Conservation (phyloP, 2,797 vertebrate genomes). For the Delichon dasypus region DNA sequence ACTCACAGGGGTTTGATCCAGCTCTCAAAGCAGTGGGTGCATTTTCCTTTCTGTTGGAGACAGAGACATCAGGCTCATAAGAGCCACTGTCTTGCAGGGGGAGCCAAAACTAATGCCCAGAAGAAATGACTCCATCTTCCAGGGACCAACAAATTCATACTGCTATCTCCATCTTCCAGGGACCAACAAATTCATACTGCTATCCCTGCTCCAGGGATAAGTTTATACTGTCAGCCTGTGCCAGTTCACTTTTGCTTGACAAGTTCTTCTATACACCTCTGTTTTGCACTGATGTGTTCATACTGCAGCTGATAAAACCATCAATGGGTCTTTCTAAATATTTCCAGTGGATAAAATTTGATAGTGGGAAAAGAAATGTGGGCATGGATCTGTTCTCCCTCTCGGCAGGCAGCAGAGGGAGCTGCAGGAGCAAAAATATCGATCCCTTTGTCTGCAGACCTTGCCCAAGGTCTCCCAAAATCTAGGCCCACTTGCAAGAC, state of each 20-base stretch:
- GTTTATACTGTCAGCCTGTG: neutral
- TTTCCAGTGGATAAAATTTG: neutral
- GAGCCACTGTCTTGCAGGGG: accelerated
- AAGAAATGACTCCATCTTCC: neutral
- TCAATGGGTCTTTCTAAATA: neutral
- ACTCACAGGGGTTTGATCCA: neutral
- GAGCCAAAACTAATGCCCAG: neutral
- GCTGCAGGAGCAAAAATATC: neutral
- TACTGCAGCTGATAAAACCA: neutral
- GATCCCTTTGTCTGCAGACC: neutral
- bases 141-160: neutral
- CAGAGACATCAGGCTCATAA: neutral
- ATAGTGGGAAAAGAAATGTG: neutral
- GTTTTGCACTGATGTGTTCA: neutral
- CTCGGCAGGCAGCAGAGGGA: constrained; percentile 35
- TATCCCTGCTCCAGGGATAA: neutral
- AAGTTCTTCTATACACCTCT: neutral
- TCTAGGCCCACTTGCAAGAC: neutral
- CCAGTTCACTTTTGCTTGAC: neutral
- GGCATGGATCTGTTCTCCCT: neutral
- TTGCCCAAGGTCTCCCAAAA: neutral
- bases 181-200: neutral
- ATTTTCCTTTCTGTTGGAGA: neutral
- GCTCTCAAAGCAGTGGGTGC: neutral
- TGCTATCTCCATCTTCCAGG: neutral